Base-by-base conservation (phyloP, 1,140 invertebrate genomes). In the Leucophenga varia region DNA sequence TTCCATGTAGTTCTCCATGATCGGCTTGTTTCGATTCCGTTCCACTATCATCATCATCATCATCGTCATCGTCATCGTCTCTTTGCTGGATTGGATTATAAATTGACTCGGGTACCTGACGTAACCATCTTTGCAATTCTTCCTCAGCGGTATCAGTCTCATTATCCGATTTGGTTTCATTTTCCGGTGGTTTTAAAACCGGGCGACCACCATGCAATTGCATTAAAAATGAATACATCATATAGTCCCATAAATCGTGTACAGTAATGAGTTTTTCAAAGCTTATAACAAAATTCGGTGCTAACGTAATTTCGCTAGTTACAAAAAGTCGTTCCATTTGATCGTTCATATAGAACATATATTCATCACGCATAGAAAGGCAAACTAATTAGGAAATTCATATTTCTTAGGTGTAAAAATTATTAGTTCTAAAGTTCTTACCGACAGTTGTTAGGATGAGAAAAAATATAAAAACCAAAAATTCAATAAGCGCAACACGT, bases 281-380 rank as follows among this genome's bases (percentile, higher is more conserved):
- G 3, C 9, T 18, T 2, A 72, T 14, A 0, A 56, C 61, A 6
- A 60, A 49, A 9, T 54, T 56, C 5, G 60, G 54, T 4, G 47
- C 34, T 1, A 69, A 40, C 0, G 49, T 35, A 36, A 67, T 32
- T 7, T 64, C 57, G 2, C 61, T 54, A 9, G 28, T 40, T 2
- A 53, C 49, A 10, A 72, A 72, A 2, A 69, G 49, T 17, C 49
- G 57, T 12, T 59, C 57, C 16, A 72, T 58, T 2, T 59, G 64
- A 22, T 67, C 55, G 18, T 69, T 72, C 5, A 72, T 67, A 18
- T 67, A 72, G 31, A 69, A 72, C 69, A 72, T 72, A 7, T 69
- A 69, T 0, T 58, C 46, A 20, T 72, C 55, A 0, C 64, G 64
- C 5, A 65, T 55, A 1, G 69, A 64, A 1, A 65, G 38, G 0